Conservation (phyloP, 2,888 invertebrate species). For the Clunio marinus region DNA sequence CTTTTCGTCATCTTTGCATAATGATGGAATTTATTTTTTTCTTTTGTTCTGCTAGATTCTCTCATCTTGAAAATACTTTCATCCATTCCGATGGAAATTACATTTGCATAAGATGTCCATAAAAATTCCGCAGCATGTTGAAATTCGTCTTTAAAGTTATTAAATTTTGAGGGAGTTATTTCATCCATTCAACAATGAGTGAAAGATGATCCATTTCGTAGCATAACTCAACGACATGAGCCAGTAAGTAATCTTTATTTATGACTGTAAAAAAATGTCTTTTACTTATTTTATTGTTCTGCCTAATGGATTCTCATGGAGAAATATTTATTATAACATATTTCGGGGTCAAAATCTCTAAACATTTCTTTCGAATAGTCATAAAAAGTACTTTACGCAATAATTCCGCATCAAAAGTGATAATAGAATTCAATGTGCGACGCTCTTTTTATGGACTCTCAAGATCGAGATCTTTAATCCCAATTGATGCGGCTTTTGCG, state of each 20-base stretch:
- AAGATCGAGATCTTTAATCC: constrained; percentile 18
- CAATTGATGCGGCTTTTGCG: neutral
- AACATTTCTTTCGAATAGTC: neutral
- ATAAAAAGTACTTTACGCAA: constrained; percentile 7
- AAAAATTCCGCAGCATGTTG: constrained; percentile 32
- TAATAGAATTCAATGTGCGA: constrained; percentile 27
- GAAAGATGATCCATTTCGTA: neutral
- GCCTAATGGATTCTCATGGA: constrained; percentile 3
- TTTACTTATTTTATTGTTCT: constrained; percentile 37
- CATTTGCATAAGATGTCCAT: constrained; percentile 33
- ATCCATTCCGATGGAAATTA: constrained; percentile 6
- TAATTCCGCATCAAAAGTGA: constrained; percentile 14
- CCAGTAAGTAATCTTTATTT: constrained; percentile 30
- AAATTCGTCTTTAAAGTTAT: constrained; percentile 19
- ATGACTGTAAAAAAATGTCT: constrained; percentile 21
- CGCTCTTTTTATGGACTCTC: constrained; percentile 25
- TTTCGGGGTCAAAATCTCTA: neutral
- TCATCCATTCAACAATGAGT: neutral
- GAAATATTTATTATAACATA: neutral
- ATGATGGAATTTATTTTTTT: constrained; percentile 16
- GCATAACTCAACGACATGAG: constrained; percentile 21
- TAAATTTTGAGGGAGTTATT: neutral
- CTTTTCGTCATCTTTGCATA: constrained; percentile 21
- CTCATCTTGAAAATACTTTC: too few species aligned
- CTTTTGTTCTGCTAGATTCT: neutral